Percentiles rank a stretch among this genome's conserved stretches.
Evolutionary conservation across 2,797 vertebrate species (phyloP).

Genomic region (Cossypha caffra): DNA sequence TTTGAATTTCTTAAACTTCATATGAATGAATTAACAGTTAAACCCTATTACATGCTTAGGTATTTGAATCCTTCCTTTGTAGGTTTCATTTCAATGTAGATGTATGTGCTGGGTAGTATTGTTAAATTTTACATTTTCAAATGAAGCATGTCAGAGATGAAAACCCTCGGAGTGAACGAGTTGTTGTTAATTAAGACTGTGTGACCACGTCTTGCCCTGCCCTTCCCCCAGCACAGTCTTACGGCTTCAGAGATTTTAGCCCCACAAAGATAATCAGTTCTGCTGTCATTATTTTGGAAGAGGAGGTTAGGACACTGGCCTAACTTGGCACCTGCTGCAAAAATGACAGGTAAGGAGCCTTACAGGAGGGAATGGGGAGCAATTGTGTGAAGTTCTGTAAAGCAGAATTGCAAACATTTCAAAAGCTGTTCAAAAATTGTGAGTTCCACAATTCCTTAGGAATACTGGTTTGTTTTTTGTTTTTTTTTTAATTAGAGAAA

Average conservation of each 20-base stretch:
- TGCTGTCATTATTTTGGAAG: conserved; percentile 57
- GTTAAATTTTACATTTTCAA: neutral
- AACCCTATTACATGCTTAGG: neutral
- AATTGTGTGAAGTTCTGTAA: neutral
- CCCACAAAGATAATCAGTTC: conserved; percentile 56
- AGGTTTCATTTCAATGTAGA: neutral
- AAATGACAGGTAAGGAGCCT: conserved; percentile 65
- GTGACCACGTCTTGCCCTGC: conserved; percentile 8
- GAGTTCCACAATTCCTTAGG: neutral
- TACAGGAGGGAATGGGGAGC: conserved; percentile 1
- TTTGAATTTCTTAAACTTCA: neutral
- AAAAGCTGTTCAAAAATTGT: neutral
- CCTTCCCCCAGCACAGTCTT: conserved; percentile 28
- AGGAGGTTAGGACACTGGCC: conserved; percentile 50
- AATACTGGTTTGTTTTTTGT: neutral
- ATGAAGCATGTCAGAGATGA: neutral
- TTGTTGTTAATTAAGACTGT: conserved; percentile 5
- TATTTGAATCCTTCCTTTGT: neutral
- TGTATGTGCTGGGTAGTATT: neutral
- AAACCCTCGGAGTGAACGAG: neutral
- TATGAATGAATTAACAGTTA: neutral
- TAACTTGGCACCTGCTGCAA: conserved; percentile 53
- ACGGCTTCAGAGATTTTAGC: conserved; percentile 53
- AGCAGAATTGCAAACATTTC: neutral
- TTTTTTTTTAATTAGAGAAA: neutral